Evolutionary conservation across 1,140 invertebrate species (phyloP), one percentile per base, ranked within the genome.

Genomic region (Goniozus legneri): DNA sequence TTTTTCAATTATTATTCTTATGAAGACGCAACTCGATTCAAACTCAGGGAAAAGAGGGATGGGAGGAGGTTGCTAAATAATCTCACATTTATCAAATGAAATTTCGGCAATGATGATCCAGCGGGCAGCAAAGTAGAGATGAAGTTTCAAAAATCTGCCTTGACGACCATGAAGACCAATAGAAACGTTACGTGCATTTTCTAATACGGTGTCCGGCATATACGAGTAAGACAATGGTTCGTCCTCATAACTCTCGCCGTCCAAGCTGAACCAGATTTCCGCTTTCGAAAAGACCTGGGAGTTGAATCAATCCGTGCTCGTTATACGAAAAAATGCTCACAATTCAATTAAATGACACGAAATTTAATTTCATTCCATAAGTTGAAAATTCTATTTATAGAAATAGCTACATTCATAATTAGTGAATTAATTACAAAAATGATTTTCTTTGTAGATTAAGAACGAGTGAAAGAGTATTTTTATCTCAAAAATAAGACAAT

Each of bases 101-200:
- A 92, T 80, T 75, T 92, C 90, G 62, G 86, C 85, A 32, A 92
- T 80, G 69, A 92, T 82, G 47, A 92, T 84, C 88, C 88, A 90
- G 33, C 80, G 77, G 16, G 84, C 77, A 20, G 84, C 84, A 64
- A 91, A 92, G 66, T 81, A 84, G 3, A 92, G 76, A 46, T 84
- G 81, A 20, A 91, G 70, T 63, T 85, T 86, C 36, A 91, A 73
- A 55, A 80, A 84, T 50, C 76, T 78, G 8, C 81, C 89, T 3
- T 84, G 60, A 16, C 78, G 69, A 10, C 75, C 71, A 56, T 87
- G 76, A 4, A 91, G 70, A 35, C 79, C 77, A 44, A 92, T 87
- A 38, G 82, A 80, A 4, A 92, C 85, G 62, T 88, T 85, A 16
- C 88, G 73, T 1, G 87, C 82, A 47, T 83, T 84, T 58, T 91